Conservation (phyloP, 2,797 vertebrate genomes). For the Aphelocoma californica region DNA sequence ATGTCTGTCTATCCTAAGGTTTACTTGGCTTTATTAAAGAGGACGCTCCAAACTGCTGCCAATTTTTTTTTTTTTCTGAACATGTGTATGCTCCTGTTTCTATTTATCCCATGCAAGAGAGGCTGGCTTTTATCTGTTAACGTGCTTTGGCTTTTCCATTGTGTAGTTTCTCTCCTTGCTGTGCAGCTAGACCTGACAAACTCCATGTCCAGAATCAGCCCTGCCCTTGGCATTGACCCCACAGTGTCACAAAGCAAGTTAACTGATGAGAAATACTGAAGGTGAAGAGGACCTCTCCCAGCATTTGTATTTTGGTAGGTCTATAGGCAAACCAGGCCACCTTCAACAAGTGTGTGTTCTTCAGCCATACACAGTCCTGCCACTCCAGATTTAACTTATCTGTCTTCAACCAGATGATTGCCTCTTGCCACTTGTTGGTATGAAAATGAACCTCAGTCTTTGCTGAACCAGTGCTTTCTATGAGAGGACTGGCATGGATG, state of each 20-base stretch:
- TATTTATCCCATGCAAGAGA: neutral
- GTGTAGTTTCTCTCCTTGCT: neutral
- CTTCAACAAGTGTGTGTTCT: neutral
- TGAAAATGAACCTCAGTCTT: neutral
- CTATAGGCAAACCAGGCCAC: neutral
- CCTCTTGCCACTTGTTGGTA: neutral
- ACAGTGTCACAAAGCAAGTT: neutral
- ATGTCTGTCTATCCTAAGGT: slow-evolving; percentile 33
- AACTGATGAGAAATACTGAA: neutral
- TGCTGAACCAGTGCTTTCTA: neutral
- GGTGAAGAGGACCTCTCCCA: neutral
- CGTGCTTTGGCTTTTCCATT: neutral
- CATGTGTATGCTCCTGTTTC: slow-evolving; percentile 26
- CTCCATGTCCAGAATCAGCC: neutral
- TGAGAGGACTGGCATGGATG: neutral
- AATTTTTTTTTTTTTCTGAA: slow-evolving; percentile 19
- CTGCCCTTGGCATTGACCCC: neutral
- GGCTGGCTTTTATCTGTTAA: slow-evolving; percentile 2
- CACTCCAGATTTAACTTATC: neutral
- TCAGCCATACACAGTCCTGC: neutral
- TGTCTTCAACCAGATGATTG: neutral
- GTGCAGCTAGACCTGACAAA: neutral
- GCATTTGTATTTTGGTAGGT: neutral
- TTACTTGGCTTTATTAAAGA: slow-evolving; percentile 48
- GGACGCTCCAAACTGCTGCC: neutral